A percentile compares a stretch with the other conserved stretches of the same genome.
Evolutionary conservation across 1,140 invertebrate genomes (phyloP).

Genomic region (Drosophila subobscura): DNA sequence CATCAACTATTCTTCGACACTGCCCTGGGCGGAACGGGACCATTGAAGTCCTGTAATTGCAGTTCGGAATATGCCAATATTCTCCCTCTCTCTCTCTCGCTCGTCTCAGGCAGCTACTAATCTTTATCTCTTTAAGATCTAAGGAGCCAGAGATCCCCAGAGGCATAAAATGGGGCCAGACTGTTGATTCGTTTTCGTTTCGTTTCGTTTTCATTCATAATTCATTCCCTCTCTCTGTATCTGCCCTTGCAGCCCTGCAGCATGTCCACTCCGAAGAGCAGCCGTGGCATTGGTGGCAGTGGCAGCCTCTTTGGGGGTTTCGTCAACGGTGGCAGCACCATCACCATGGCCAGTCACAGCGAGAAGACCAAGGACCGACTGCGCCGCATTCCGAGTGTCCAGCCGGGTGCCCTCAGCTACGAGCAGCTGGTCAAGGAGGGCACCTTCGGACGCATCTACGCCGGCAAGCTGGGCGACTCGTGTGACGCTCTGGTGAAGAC

Average conservation of each 20-base stretch:
- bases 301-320: conserved; percentile 70
- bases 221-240: conserved; percentile 1
- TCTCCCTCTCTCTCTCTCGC: too few relatives aligned
- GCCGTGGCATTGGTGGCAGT: conserved; percentile 83
- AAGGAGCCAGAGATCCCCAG: too few relatives aligned
- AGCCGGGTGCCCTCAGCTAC: conserved; percentile 87
- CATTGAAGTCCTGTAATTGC: conserved; percentile 7
- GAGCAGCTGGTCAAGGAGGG: conserved; percentile 89
- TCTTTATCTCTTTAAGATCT: too few relatives aligned
- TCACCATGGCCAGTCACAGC: conserved; percentile 69
- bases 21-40: conserved; percentile 19
- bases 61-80: too few relatives aligned
- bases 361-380: conserved; percentile 86
- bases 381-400: conserved; percentile 86
- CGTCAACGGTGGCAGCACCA: conserved; percentile 63
- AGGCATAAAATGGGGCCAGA: too few relatives aligned
- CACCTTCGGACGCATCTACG: conserved; percentile 92
- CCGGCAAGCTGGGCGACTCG: conserved; percentile 88
- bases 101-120: too few relatives aligned
- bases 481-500: conserved; percentile 94
- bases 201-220: neutral
- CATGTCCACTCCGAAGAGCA: conserved; percentile 78
- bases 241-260: conserved; percentile 84
- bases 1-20: conserved; percentile 6
- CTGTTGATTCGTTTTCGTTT: neutral